phyloP scores from a whole-genome alignment of 2,113 vertebrate genomes.

The Microtus richardsoni region DNA sequence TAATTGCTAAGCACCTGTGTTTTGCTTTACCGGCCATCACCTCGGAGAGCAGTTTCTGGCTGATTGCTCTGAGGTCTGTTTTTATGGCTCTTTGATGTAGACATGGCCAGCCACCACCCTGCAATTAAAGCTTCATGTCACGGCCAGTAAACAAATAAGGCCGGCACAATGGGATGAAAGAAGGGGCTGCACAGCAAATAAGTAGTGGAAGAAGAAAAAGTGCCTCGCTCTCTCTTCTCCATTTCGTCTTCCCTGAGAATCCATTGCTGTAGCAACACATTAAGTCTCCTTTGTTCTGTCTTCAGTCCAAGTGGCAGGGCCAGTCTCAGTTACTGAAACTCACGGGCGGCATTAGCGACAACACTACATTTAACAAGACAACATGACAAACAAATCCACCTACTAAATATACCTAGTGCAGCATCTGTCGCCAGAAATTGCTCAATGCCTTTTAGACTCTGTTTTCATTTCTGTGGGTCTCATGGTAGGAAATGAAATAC shows the following conservation, averaged over 20 bases:
- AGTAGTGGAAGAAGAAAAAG: neutral
- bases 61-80: neutral
- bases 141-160: constrained; percentile 8
- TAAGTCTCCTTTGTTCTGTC: constrained; percentile 7
- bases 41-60: constrained; percentile 21
- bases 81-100: neutral
- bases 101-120: neutral
- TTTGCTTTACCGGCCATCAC: neutral
- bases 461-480: constrained; percentile 8
- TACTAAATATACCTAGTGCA: constrained; percentile 37
- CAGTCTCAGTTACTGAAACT: constrained; percentile 18
- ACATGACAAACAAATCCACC: constrained; percentile 47
- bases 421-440: constrained; percentile 32
- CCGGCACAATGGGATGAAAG: neutral
- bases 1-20: constrained; percentile 35
- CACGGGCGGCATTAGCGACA: constrained; percentile 27
- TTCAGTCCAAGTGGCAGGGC: constrained; percentile 34
- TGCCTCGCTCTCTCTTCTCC: neutral
- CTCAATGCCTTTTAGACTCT: constrained; percentile 34
- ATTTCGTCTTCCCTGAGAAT: neutral
- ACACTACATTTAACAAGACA: constrained; percentile 43
- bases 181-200: neutral
- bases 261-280: constrained; percentile 12
- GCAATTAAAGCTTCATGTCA: constrained; percentile 29
- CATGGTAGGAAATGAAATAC: neutral